phyloP scores from a whole-genome alignment of 2,888 invertebrate genomes.

The Ennomos erosarius region DNA sequence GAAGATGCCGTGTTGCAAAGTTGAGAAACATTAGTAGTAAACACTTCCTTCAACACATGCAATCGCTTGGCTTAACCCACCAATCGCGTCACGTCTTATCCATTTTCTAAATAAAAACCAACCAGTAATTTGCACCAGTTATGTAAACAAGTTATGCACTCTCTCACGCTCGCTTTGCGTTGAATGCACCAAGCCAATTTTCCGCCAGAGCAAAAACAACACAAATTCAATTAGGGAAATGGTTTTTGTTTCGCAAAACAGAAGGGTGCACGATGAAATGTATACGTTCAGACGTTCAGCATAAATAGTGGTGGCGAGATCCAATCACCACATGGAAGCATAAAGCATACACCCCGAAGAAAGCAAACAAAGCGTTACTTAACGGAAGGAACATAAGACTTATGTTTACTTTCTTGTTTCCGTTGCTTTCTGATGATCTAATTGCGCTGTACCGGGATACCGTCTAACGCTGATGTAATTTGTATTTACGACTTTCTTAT shows the following conservation, averaged over 20 bases:
- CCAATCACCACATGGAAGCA: conserved; percentile 68
- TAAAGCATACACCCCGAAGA: conserved; percentile 29
- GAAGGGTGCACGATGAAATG: conserved; percentile 61
- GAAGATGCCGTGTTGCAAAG: too few species aligned
- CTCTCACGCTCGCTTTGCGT: conserved; percentile 72
- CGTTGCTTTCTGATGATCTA: conserved; percentile 42
- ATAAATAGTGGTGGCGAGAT: conserved; percentile 64
- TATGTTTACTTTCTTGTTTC: conserved; percentile 45
- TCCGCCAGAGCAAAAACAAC: conserved; percentile 76
- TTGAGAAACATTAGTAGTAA: too few species aligned
- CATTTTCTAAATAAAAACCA: conserved; percentile 58
- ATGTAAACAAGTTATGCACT: conserved; percentile 64
- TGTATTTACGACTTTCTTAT: conserved; percentile 16
- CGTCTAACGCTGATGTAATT: conserved; percentile 18
- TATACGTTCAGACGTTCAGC: conserved; percentile 55
- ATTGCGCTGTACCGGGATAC: conserved; percentile 37
- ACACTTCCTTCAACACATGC: too few species aligned
- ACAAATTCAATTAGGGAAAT: conserved; percentile 81
- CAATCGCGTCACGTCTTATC: conserved; percentile 50
- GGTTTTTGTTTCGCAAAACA: conserved; percentile 69
- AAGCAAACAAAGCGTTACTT: conserved; percentile 47
- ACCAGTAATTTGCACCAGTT: conserved; percentile 54
- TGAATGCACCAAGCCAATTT: conserved; percentile 78
- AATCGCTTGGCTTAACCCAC: neutral
- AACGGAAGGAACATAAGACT: conserved; percentile 40